phyloP scores from a whole-genome alignment of 1,140 invertebrate genomes.

The Saccostrea glomerata region DNA sequence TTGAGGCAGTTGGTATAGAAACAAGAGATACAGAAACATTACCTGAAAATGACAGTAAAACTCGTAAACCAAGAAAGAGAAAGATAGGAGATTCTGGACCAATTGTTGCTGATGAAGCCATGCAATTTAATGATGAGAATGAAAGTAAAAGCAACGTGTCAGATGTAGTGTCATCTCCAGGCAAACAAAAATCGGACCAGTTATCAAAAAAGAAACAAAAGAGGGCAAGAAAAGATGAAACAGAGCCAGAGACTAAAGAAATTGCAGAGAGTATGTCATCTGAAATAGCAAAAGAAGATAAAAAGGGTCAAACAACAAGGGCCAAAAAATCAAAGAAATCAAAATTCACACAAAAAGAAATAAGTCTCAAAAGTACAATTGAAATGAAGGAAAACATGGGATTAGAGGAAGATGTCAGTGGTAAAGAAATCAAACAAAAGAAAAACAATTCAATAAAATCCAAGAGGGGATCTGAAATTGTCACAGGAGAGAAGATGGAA shows the following conservation, averaged over 20 bases:
- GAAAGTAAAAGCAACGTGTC: background rate
- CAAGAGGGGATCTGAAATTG: background rate
- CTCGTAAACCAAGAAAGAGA: background rate
- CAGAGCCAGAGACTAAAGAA: background rate
- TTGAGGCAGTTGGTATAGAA: background rate
- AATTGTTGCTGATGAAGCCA: background rate
- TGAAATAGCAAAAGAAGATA: conserved; percentile 1
- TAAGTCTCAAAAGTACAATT: no score
- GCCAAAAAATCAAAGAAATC: background rate
- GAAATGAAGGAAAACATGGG: background rate
- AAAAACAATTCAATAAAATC: no score
- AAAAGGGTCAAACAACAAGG: background rate
- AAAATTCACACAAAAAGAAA: no score
- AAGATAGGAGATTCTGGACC: background rate
- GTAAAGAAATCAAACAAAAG: background rate
- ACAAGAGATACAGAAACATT: background rate
- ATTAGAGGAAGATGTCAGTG: background rate
- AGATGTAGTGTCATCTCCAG: background rate
- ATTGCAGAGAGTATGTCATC: background rate
- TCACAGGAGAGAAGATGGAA: background rate
- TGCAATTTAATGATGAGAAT: background rate
- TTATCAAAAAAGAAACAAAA: background rate
- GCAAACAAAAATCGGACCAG: background rate
- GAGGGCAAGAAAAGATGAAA: background rate
- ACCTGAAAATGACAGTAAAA: background rate